A percentile compares a stretch with the other conserved stretches of the same genome.
These are phyloP conservation scores for Xyrichtys novacula DNA, from an alignment of 2,797 vertebrate species.

Conservation along the genomic window DNA sequence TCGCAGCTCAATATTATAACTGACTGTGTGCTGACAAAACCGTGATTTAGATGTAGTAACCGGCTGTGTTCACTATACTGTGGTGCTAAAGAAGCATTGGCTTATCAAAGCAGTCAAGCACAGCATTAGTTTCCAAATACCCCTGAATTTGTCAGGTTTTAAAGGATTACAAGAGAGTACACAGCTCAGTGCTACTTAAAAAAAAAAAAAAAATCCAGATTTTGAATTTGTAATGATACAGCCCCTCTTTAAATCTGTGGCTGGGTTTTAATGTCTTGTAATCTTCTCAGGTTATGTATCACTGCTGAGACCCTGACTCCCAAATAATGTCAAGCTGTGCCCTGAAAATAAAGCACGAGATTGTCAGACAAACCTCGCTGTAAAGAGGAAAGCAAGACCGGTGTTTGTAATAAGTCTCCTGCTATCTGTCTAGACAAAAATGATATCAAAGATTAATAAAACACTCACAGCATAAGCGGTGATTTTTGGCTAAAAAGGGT, in stretches of 20 bases:
- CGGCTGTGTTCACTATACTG: constrained; percentile 38
- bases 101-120: constrained; percentile 68
- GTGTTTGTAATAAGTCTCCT: constrained; percentile 1
- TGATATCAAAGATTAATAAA: constrained; percentile 29
- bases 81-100: constrained; percentile 50
- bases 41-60: constrained; percentile 59
- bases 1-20: constrained; percentile 23
- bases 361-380: constrained; percentile 7
- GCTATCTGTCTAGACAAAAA: constrained; percentile 8
- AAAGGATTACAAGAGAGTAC: constrained; percentile 76
- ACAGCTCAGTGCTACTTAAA: constrained; percentile 54
- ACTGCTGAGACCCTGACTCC: not conserved
- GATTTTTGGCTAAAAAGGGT: constrained; percentile 27
- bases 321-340: constrained; percentile 1
- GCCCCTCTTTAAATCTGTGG: constrained; percentile 37
- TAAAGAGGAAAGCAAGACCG: not conserved
- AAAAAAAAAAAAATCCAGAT: constrained; percentile 68
- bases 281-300: constrained; percentile 58
- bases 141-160: constrained; percentile 75
- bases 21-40: constrained; percentile 43
- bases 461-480: constrained; percentile 13
- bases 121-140: constrained; percentile 78
- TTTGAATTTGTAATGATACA: constrained; percentile 72
- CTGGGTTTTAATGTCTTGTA: constrained; percentile 53
- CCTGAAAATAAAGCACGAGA: constrained; percentile 10